phyloP scores from a whole-genome alignment of 2,113 vertebrate species.

The Aythya baeri region DNA sequence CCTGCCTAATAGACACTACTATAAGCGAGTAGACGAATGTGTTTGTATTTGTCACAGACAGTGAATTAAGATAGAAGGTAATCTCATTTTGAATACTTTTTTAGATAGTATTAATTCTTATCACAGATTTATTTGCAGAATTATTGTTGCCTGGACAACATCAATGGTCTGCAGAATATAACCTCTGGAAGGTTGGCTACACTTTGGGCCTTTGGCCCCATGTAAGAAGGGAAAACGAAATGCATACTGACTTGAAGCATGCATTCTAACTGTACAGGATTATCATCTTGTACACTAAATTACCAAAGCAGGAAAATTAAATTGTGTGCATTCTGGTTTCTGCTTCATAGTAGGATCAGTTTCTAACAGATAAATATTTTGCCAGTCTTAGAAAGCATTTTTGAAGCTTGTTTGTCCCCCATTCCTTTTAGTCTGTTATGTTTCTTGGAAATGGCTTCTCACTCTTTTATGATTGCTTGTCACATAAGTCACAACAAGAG shows the following conservation, averaged over 20 bases:
- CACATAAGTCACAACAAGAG: not conserved
- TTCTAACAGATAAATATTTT: conserved; percentile 22
- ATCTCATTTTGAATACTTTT: not conserved
- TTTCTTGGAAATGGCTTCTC: not conserved
- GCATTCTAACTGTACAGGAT: not conserved
- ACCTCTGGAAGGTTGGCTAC: not conserved
- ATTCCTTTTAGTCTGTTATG: not conserved
- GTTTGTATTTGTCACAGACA: not conserved
- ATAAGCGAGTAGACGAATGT: not conserved
- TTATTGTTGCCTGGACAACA: not conserved
- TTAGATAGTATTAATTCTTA: not conserved
- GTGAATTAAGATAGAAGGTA: not conserved
- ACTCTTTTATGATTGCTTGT: not conserved
- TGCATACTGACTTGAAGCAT: not conserved
- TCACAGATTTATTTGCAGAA: not conserved
- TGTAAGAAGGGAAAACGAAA: not conserved
- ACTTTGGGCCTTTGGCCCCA: not conserved
- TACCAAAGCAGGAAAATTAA: not conserved
- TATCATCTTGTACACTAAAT: not conserved
- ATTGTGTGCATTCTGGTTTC: not conserved
- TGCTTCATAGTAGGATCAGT: not conserved
- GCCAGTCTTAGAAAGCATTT: not conserved
- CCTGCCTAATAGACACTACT: not conserved
- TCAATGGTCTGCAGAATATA: not conserved
- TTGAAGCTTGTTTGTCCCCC: not conserved